These are phyloP conservation scores for Sycophila texana DNA, from an alignment of 2,888 invertebrate genomes.

Conservation along the genomic window DNA sequence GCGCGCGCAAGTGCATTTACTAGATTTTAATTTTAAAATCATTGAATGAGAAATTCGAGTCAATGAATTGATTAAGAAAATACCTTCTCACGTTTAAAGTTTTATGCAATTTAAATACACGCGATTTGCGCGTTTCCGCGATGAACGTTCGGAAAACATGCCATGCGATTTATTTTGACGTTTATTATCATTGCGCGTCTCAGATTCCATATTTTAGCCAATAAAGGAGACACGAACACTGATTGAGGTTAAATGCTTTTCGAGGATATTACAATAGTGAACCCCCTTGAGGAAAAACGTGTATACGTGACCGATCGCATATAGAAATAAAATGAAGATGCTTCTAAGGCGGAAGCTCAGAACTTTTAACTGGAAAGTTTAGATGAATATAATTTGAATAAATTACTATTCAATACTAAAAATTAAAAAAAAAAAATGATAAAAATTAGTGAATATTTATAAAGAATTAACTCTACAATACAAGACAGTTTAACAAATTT, in stretches of 20 bases:
- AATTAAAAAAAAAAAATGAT: no score
- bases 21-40: no score
- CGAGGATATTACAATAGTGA: slow-evolving; percentile 30
- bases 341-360: neutral
- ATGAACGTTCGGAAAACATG: slow-evolving; percentile 3
- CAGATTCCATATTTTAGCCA: slow-evolving; percentile 22
- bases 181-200: neutral
- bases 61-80: neutral
- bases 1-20: no score
- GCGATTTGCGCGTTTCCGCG: neutral
- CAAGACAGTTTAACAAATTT: no score
- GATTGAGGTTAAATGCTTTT: slow-evolving; percentile 28
- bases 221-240: neutral
- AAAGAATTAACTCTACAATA: no score
- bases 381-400: no score
- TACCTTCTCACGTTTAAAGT: neutral
- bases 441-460: no score
- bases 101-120: neutral
- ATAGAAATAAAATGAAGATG: neutral
- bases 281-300: neutral
- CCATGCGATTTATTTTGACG: neutral
- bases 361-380: no score
- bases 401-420: no score
- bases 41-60: no score
- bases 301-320: neutral